phyloP scores from a whole-genome alignment of 1,140 invertebrate genomes.

The Mylabris phalerata region DNA sequence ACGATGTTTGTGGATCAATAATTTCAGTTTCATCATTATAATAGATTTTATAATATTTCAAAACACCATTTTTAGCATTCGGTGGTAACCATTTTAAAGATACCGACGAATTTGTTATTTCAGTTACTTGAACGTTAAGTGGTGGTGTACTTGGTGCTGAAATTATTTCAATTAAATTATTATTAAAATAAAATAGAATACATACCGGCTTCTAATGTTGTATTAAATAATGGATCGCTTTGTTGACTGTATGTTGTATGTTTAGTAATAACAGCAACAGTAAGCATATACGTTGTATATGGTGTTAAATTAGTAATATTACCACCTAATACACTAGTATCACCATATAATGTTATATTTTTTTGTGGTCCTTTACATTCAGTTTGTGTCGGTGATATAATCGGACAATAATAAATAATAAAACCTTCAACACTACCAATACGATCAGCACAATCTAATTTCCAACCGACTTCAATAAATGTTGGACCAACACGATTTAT shows the following conservation, averaged over 20 bases:
- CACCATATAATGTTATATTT: constrained; percentile 13
- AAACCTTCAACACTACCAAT: constrained; percentile 57
- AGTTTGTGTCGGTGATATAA: constrained; percentile 46
- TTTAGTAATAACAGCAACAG: constrained; percentile 64
- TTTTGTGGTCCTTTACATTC: constrained; percentile 33
- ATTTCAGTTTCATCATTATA: constrained; percentile 37
- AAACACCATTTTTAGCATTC: constrained; percentile 60
- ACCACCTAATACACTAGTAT: not conserved
- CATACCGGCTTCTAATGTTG: constrained; percentile 66
- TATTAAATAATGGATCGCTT: constrained; percentile 49
- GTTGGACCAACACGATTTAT: constrained; percentile 51
- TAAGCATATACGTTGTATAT: constrained; percentile 71
- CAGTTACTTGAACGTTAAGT: constrained; percentile 47
- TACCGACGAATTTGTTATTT: constrained; percentile 61
- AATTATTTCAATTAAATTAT: constrained; percentile 15
- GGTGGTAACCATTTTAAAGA: constrained; percentile 65
- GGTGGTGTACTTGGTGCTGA: constrained; percentile 51
- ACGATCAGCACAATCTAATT: constrained; percentile 61
- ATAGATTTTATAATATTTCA: constrained; percentile 63
- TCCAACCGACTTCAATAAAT: constrained; percentile 60
- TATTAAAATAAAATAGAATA: constrained; percentile 6
- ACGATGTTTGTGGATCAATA: constrained; percentile 11
- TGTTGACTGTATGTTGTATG: constrained; percentile 40
- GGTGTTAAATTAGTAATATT: constrained; percentile 52
- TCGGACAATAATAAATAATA: constrained; percentile 61